Conservation (phyloP, 1,140 invertebrate genomes). For the Lordiphosa collinella region DNA sequence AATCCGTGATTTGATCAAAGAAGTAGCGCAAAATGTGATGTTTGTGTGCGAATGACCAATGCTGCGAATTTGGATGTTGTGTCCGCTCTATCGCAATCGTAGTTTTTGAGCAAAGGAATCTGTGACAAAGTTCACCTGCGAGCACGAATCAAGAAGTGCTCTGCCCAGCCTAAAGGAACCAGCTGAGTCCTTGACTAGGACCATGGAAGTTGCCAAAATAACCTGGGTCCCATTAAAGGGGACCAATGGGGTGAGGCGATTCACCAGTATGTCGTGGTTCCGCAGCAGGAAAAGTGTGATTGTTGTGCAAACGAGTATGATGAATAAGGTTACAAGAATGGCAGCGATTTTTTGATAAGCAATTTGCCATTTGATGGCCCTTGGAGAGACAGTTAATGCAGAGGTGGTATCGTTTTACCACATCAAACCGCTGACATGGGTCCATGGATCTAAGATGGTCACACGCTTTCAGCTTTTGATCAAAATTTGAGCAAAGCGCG, state of each 20-base stretch:
- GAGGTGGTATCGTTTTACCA: not conserved
- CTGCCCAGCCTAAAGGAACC: not conserved
- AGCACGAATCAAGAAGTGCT: not conserved
- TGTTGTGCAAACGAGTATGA: not conserved
- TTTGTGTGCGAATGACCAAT: no score
- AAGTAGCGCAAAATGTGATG: no score
- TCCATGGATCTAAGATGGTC: not conserved
- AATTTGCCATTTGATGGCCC: not conserved
- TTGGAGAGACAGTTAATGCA: not conserved
- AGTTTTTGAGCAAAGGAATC: not conserved
- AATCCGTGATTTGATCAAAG: no score
- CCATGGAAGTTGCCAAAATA: no score
- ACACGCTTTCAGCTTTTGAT: no score
- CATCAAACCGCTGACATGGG: not conserved
- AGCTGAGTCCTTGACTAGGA: not conserved
- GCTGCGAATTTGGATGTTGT: not conserved
- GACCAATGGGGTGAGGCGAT: not conserved
- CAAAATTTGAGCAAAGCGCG: no score
- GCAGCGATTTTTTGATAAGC: not conserved
- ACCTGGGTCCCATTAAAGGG: not conserved
- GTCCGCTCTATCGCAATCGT: not conserved
- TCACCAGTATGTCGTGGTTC: not conserved
- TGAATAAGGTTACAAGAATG: not conserved
- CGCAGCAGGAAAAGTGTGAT: not conserved
- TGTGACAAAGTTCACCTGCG: no score